These are phyloP conservation scores for Sceloporus tristichus DNA, from an alignment of 2,113 vertebrate genomes.

Conservation along the genomic window DNA sequence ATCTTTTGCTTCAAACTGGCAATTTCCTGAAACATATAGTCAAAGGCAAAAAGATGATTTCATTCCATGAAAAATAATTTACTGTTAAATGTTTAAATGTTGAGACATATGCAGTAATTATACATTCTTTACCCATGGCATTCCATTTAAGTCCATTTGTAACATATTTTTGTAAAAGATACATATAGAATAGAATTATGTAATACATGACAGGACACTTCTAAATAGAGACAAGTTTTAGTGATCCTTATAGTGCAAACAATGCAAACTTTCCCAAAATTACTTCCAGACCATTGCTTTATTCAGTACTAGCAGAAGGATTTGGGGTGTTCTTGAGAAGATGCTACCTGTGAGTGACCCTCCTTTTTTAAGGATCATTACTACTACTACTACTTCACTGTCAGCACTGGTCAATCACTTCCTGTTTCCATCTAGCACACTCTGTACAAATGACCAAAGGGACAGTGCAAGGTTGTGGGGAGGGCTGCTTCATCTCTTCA, in stretches of 20 bases:
- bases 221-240: slow-evolving; percentile 13
- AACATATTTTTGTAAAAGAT: not conserved
- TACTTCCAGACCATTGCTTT: not conserved
- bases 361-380: not conserved
- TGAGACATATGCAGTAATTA: not conserved
- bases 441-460: not conserved
- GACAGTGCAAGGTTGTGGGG: not conserved
- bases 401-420: not conserved
- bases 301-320: not conserved
- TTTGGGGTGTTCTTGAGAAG: not conserved
- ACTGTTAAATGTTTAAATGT: not conserved
- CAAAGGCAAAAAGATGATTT: not conserved
- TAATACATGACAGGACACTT: not conserved
- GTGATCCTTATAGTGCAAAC: not conserved
- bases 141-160: not conserved
- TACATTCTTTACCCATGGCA: not conserved
- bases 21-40: slow-evolving; percentile 69
- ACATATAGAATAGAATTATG: too few relatives aligned
- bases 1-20: slow-evolving; percentile 54
- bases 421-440: not conserved
- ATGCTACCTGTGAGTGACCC: not conserved
- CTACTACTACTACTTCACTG: not conserved
- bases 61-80: slow-evolving; percentile 1
- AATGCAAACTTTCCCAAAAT: not conserved
- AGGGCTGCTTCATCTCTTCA: not conserved